A percentile compares a stretch with the other conserved stretches of the same genome.
phyloP scores from a whole-genome alignment of 2,888 invertebrate genomes.

The Acanthosepion pharaonis region DNA sequence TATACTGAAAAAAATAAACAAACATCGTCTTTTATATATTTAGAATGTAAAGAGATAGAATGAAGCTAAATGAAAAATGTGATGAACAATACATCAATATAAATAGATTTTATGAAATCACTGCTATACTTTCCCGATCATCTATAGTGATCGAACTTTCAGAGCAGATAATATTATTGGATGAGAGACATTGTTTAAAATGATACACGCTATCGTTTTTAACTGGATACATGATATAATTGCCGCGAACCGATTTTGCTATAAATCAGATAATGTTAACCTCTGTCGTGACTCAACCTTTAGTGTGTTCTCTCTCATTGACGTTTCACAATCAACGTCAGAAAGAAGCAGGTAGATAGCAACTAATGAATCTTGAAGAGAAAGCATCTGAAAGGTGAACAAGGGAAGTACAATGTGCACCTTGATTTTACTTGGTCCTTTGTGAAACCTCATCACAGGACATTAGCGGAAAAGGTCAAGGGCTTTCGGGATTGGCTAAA shows the following conservation, averaged over 20 bases:
- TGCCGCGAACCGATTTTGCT: not conserved
- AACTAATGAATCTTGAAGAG: slow-evolving; percentile 33
- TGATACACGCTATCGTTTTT: not conserved
- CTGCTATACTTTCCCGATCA: not conserved
- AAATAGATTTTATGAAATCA: no score
- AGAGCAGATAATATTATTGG: not conserved
- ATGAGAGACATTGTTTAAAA: not conserved
- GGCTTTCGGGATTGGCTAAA: slow-evolving; percentile 13
- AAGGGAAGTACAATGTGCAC: slow-evolving; percentile 10
- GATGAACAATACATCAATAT: no score
- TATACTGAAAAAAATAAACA: no score
- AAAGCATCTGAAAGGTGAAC: not conserved
- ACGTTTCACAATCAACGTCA: not conserved
- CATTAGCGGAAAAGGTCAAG: slow-evolving; percentile 10
- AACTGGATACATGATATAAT: not conserved
- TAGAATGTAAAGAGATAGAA: no score
- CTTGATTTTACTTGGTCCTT: slow-evolving; percentile 6
- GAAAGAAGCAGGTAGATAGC: slow-evolving; percentile 8
- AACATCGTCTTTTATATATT: no score
- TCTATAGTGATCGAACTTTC: not conserved
- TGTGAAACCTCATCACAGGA: not conserved
- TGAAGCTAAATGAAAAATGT: no score
- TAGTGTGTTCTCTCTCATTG: not conserved
- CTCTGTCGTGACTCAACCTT: slow-evolving; percentile 33
- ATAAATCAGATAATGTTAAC: not conserved